Percentiles rank a stretch among this genome's conserved stretches.
These are phyloP conservation scores for Erynnis tages DNA, from an alignment of 2,888 invertebrate genomes.

Conservation along the genomic window DNA sequence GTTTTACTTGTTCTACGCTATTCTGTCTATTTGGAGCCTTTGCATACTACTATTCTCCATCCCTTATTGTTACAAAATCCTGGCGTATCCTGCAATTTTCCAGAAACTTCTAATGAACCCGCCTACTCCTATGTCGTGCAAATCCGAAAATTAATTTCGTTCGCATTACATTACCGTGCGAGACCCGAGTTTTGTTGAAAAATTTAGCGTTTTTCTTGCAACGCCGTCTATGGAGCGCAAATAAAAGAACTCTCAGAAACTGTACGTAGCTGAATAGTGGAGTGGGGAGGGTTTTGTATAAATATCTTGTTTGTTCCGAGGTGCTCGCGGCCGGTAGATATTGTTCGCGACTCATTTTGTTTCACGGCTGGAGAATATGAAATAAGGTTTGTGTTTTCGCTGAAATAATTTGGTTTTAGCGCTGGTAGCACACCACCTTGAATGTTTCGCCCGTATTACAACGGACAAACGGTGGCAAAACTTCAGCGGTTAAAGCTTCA, in stretches of 20 bases:
- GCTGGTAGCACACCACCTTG: background rate
- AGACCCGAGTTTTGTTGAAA: slow-evolving; percentile 1
- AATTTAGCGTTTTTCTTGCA: slow-evolving; percentile 6
- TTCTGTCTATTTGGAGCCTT: too few relatives aligned
- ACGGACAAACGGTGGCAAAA: too few relatives aligned
- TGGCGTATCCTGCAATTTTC: too few relatives aligned
- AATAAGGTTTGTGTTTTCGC: slow-evolving; percentile 1
- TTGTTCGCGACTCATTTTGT: slow-evolving; percentile 11
- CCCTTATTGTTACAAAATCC: too few relatives aligned
- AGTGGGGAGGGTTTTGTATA: slow-evolving; percentile 4
- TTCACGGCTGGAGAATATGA: slow-evolving; percentile 6
- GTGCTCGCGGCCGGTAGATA: slow-evolving; percentile 7
- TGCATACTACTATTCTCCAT: too few relatives aligned
- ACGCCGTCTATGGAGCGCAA: slow-evolving; percentile 2
- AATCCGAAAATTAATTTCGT: background rate
- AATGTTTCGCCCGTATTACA: too few relatives aligned
- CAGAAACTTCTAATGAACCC: background rate
- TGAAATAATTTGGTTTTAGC: too few relatives aligned
- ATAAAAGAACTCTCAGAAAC: slow-evolving; percentile 9
- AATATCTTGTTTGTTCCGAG: slow-evolving; percentile 17
- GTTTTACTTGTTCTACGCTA: too few relatives aligned
- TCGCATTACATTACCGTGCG: background rate
- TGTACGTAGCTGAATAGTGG: slow-evolving; percentile 7
- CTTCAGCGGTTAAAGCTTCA: too few relatives aligned
- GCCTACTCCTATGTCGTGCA: too few relatives aligned